Conservation (phyloP, 2,888 invertebrate genomes). For the Lasioglossum oenotherae region DNA sequence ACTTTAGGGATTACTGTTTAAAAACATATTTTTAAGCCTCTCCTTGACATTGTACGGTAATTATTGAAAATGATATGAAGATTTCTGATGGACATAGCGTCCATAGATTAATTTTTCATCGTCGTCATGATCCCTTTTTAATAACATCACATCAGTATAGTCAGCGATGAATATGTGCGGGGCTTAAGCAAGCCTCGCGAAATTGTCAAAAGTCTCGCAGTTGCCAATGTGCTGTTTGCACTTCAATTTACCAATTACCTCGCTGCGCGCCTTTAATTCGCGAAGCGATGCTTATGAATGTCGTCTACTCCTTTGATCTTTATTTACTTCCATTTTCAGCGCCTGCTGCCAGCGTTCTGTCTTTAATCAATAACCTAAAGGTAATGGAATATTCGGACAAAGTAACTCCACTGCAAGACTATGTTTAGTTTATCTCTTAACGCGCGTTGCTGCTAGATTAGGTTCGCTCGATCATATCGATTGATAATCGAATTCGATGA, state of each 20-base stretch:
- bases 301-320: conserved; percentile 54
- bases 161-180: neutral
- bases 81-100: neutral
- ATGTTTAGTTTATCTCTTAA: conserved; percentile 33
- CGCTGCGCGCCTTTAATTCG: conserved; percentile 35
- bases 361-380: conserved; percentile 66
- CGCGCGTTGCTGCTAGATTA: neutral
- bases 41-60: neutral
- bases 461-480: too few species aligned
- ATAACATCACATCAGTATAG: neutral
- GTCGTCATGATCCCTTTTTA: neutral
- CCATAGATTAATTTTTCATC: neutral
- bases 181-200: conserved; percentile 2
- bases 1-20: neutral
- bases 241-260: conserved; percentile 30
- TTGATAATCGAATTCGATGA: too few species aligned
- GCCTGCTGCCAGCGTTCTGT: conserved; percentile 29
- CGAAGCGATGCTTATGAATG: conserved; percentile 48
- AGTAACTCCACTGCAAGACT: conserved; percentile 31
- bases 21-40: neutral
- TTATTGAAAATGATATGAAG: neutral
- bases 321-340: conserved; percentile 50
- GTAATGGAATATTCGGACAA: conserved; percentile 47
- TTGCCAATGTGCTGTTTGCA: conserved; percentile 32
- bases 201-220: conserved; percentile 12